Percentiles rank a stretch among this genome's conserved stretches.
These are phyloP conservation scores for Magallana gigas DNA, from an alignment of 1,140 invertebrate species.

Conservation along the genomic window DNA sequence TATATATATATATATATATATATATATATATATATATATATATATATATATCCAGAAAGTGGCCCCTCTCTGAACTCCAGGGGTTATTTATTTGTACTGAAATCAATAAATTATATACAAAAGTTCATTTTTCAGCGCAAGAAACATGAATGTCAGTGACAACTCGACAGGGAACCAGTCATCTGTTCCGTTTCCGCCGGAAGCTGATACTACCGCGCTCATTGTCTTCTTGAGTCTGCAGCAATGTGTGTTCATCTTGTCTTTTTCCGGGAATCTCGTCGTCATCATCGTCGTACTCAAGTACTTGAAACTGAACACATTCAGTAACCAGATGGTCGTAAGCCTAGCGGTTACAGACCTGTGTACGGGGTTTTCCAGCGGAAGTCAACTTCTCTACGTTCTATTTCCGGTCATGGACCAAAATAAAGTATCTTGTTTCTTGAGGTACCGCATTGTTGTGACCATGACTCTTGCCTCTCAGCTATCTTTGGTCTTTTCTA, in stretches of 20 bases:
- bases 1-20: too few relatives aligned
- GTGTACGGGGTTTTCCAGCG: constrained; percentile 49
- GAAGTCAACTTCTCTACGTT: constrained; percentile 56
- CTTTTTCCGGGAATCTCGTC: constrained; percentile 55
- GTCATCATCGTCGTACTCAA: constrained; percentile 57
- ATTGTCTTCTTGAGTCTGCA: constrained; percentile 54
- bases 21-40: too few relatives aligned
- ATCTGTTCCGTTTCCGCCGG: not conserved
- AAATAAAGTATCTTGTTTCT: constrained; percentile 46
- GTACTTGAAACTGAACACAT: constrained; percentile 47
- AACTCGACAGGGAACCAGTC: not conserved
- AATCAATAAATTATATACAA: too few relatives aligned
- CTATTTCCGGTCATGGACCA: constrained; percentile 45
- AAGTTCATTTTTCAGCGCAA: not conserved
- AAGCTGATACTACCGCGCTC: constrained; percentile 29
- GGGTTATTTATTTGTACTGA: too few relatives aligned
- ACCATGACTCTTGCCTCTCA: constrained; percentile 55
- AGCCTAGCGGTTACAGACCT: constrained; percentile 59
- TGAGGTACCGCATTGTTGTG: constrained; percentile 52
- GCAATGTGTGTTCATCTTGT: constrained; percentile 50
- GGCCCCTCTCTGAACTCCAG: too few relatives aligned
- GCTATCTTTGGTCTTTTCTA: constrained; percentile 53
- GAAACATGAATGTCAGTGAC: not conserved
- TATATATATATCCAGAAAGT: too few relatives aligned
- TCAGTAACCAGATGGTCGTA: constrained; percentile 59